These are phyloP conservation scores for Plodia interpunctella DNA, from an alignment of 1,140 invertebrate species.

Conservation along the genomic window DNA sequence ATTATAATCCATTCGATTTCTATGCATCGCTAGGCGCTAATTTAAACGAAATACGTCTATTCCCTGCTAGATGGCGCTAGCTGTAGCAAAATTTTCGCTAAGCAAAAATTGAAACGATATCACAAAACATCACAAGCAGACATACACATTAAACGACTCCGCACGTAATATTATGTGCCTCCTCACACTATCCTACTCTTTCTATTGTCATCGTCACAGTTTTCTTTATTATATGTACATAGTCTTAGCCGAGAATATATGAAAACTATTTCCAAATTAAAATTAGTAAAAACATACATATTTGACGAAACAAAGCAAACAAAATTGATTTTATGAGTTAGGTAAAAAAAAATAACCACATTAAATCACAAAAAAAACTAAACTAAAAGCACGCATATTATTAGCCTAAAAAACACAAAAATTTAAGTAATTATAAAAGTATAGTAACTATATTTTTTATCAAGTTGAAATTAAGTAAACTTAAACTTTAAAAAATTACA, in stretches of 20 bases:
- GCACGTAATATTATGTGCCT: slow-evolving; percentile 2
- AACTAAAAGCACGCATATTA: too few relatives aligned
- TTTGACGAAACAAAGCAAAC: too few relatives aligned
- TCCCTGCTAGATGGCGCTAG: slow-evolving; percentile 19
- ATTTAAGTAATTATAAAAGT: too few relatives aligned
- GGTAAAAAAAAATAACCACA: too few relatives aligned
- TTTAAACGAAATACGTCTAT: slow-evolving; percentile 12
- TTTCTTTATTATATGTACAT: slow-evolving; percentile 11
- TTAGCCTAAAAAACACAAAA: too few relatives aligned
- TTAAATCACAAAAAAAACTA: too few relatives aligned
- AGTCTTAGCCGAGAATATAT: slow-evolving; percentile 6
- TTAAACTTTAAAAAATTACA: too few relatives aligned
- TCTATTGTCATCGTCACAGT: slow-evolving; percentile 62
- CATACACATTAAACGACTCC: neutral
- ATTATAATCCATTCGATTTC: slow-evolving; percentile 19
- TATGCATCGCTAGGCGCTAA: slow-evolving; percentile 19
- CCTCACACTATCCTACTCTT: slow-evolving; percentile 29
- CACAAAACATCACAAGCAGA: neutral
- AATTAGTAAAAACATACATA: too few relatives aligned
- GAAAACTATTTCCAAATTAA: neutral
- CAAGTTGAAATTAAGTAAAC: too few relatives aligned
- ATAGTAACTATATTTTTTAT: too few relatives aligned
- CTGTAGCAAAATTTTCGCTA: neutral
- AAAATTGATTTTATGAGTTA: too few relatives aligned
- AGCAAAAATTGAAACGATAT: slow-evolving; percentile 3